A percentile compares a stretch with the other conserved stretches of the same genome.
Conservation (phyloP, 2,113 vertebrate species). For the Ophiodon elongatus region DNA sequence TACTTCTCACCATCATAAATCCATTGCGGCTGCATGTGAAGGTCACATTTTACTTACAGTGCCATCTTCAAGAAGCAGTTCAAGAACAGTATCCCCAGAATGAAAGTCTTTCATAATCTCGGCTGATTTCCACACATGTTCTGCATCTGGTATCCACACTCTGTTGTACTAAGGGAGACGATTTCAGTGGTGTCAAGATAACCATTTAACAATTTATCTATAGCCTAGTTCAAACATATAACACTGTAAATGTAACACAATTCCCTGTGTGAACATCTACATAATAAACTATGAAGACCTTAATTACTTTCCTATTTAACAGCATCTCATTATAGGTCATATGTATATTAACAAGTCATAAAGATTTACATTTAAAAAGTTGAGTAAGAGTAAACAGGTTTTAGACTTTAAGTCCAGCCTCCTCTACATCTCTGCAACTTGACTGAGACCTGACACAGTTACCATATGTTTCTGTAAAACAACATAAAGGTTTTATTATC, state of each 20-base stretch:
- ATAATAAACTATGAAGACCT: neutral
- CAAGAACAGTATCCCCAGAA: constrained; percentile 84
- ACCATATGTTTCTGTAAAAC: constrained; percentile 68
- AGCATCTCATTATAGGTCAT: neutral
- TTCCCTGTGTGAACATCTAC: neutral
- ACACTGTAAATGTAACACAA: neutral
- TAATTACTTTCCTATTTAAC: neutral
- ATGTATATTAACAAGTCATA: neutral
- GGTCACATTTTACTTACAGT: constrained; percentile 83
- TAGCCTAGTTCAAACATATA: neutral
- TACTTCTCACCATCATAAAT: constrained; percentile 15
- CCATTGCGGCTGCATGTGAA: neutral
- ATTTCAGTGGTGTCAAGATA: neutral
- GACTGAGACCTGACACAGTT: constrained; percentile 34
- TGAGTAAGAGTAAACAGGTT: neutral
- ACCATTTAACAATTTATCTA: neutral
- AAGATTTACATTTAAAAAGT: neutral
- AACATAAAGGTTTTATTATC: neutral
- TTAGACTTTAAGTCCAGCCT: neutral
- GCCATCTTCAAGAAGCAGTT: constrained; percentile 91
- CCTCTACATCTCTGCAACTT: constrained; percentile 7
- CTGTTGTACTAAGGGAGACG: constrained; percentile 89
- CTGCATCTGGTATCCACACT: constrained; percentile 94
- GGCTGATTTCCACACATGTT: constrained; percentile 95
- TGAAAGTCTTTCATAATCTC: constrained; percentile 91